These are phyloP conservation scores for Scaptomyza reducta DNA, from an alignment of 2,888 invertebrate species.

Conservation along the genomic window DNA sequence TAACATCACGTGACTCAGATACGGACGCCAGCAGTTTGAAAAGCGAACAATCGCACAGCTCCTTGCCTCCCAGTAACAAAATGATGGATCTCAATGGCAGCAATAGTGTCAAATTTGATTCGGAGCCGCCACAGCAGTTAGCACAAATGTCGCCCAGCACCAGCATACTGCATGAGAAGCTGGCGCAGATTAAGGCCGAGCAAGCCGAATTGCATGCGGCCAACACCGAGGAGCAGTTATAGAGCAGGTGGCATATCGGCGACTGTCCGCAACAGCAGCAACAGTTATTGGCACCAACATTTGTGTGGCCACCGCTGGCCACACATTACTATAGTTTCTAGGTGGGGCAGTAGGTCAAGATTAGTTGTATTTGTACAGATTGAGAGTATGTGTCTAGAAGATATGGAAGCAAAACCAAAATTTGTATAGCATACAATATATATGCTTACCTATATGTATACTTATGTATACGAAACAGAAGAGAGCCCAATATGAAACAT, in stretches of 20 bases:
- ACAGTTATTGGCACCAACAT: slow-evolving; percentile 44
- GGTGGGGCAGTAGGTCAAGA: slow-evolving; percentile 22
- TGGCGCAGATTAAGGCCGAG: slow-evolving; percentile 84
- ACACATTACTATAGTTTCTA: slow-evolving; percentile 74
- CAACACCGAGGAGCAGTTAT: slow-evolving; percentile 82
- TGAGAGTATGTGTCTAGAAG: slow-evolving; percentile 29
- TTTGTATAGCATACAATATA: slow-evolving; percentile 25
- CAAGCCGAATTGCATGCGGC: slow-evolving; percentile 54
- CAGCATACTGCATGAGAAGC: slow-evolving; percentile 82
- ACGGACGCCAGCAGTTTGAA: slow-evolving; percentile 79
- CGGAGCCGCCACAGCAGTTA: slow-evolving; percentile 21
- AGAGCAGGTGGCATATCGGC: slow-evolving; percentile 78
- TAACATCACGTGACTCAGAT: slow-evolving; percentile 80
- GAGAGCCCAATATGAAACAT: slow-evolving; percentile 22
- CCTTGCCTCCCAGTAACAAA: slow-evolving; percentile 60
- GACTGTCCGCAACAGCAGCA: slow-evolving; percentile 40
- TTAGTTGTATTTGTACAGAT: slow-evolving; percentile 25
- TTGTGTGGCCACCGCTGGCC: slow-evolving; percentile 63
- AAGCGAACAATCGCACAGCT: slow-evolving; percentile 66
- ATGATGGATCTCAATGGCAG: slow-evolving; percentile 81
- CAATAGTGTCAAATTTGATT: slow-evolving; percentile 59
- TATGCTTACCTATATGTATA: not conserved
- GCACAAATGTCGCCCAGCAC: slow-evolving; percentile 47
- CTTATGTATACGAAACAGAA: slow-evolving; percentile 30
- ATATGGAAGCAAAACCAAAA: slow-evolving; percentile 46